A percentile compares a stretch with the other conserved stretches of the same genome.
These are phyloP conservation scores for Trissonchulus latispiculum DNA, from an alignment of 2,888 invertebrate species.

Conservation along the genomic window DNA sequence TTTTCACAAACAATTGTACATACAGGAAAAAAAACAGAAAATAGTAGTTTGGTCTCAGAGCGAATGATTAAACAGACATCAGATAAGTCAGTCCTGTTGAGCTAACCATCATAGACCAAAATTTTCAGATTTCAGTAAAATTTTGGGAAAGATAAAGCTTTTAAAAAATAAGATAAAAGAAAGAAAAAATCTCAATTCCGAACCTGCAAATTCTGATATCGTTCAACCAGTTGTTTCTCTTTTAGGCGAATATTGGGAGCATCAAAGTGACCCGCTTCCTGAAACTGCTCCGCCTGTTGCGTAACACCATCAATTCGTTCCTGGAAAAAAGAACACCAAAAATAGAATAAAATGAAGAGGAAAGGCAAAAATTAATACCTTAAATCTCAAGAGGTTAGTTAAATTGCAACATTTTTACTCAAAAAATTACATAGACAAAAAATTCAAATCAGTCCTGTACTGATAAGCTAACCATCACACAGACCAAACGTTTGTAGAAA, in stretches of 20 bases:
- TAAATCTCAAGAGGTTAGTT: no score
- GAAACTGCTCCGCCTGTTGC: slow-evolving; percentile 78
- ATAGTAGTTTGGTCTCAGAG: no score
- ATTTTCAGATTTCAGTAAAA: no score
- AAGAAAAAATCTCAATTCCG: not conserved
- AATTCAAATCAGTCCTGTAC: no score
- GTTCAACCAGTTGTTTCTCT: slow-evolving; percentile 63
- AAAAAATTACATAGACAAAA: no score
- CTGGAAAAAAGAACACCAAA: slow-evolving; percentile 31
- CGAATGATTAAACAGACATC: not conserved
- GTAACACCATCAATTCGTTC: slow-evolving; percentile 87
- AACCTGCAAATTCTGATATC: slow-evolving; percentile 56
- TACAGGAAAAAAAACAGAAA: no score
- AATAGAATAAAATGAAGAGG: no score
- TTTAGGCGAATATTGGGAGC: slow-evolving; percentile 85
- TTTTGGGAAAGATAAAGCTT: not conserved
- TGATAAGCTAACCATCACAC: no score
- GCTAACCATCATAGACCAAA: no score
- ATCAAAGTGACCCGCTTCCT: slow-evolving; percentile 88
- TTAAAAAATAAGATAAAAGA: not conserved
- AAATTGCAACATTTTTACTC: no score
- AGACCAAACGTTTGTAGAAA: no score
- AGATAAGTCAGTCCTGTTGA: not conserved
- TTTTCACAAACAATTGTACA: not conserved
- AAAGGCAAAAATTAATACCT: no score